Evolutionary conservation across 1,140 invertebrate species (phyloP).

Genomic region (Bombus huntii): DNA sequence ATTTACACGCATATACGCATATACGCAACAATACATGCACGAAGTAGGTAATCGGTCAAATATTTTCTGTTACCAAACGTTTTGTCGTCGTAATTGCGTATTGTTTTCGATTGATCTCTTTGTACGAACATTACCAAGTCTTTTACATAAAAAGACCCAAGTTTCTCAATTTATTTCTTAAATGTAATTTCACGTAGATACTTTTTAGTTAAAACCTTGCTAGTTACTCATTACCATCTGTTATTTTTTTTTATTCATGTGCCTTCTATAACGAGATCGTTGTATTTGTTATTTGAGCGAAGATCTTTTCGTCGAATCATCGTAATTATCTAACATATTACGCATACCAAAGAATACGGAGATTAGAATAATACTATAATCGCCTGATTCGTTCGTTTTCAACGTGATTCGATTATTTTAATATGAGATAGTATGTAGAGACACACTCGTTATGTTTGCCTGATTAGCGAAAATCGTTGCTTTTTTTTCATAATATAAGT

Average conservation of each 20-base stretch:
- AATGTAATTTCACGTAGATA: neutral
- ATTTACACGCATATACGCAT: neutral
- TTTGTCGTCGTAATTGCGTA: neutral
- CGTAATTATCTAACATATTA: slow-evolving; percentile 13
- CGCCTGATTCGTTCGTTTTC: slow-evolving; percentile 13
- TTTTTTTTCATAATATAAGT: neutral
- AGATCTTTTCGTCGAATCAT: neutral
- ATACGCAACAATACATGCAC: no score
- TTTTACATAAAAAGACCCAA: neutral
- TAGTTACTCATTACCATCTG: neutral
- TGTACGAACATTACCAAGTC: neutral
- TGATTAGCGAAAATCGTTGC: neutral
- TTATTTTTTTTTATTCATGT: neutral
- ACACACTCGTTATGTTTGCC: slow-evolving; percentile 4
- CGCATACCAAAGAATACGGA: slow-evolving; percentile 30
- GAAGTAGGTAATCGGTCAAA: neutral
- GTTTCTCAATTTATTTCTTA: neutral
- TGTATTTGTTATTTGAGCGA: slow-evolving; percentile 20
- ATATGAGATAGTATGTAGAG: neutral
- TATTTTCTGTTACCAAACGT: neutral
- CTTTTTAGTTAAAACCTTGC: neutral
- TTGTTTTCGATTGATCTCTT: neutral
- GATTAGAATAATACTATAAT: slow-evolving; percentile 8
- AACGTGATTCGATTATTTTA: slow-evolving; percentile 15
- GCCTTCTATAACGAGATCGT: slow-evolving; percentile 8